Conservation (phyloP, 2,888 invertebrate genomes). For the Atrina japonica region DNA sequence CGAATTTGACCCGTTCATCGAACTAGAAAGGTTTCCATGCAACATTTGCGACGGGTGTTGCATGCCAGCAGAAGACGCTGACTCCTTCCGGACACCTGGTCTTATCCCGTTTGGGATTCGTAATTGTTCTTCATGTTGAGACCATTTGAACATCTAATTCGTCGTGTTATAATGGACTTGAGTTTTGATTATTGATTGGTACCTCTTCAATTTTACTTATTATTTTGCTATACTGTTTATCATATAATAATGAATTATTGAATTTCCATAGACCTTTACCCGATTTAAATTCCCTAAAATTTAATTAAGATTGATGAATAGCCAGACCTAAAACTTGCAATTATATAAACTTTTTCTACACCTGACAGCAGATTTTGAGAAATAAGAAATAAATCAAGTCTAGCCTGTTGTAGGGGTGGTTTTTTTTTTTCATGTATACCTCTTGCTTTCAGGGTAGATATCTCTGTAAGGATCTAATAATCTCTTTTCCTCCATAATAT, state of each 20-base stretch:
- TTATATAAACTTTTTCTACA: conserved; percentile 8
- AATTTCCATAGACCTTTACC: conserved; percentile 27
- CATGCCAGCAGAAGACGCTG: too few relatives aligned
- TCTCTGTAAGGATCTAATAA: not conserved
- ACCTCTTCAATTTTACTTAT: too few relatives aligned
- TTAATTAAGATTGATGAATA: conserved; percentile 12
- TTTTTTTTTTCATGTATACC: conserved; percentile 23
- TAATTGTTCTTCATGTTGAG: too few relatives aligned
- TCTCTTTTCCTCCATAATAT: not conserved
- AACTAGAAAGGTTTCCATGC: too few relatives aligned
- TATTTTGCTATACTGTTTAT: not conserved
- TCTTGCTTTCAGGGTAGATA: not conserved
- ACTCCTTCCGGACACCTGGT: too few relatives aligned
- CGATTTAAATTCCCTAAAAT: not conserved
- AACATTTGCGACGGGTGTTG: too few relatives aligned
- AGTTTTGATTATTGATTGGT: too few relatives aligned
- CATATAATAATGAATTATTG: conserved; percentile 25
- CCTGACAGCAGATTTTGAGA: not conserved
- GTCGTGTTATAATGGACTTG: too few relatives aligned
- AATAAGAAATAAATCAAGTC: conserved; percentile 26
- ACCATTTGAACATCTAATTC: too few relatives aligned
- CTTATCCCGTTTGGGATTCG: too few relatives aligned
- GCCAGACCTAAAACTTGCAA: conserved; percentile 22
- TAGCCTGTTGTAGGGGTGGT: conserved; percentile 24
- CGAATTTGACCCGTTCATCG: too few relatives aligned